phyloP scores from a whole-genome alignment of 2,888 invertebrate species.

The Anthoptus insignis region DNA sequence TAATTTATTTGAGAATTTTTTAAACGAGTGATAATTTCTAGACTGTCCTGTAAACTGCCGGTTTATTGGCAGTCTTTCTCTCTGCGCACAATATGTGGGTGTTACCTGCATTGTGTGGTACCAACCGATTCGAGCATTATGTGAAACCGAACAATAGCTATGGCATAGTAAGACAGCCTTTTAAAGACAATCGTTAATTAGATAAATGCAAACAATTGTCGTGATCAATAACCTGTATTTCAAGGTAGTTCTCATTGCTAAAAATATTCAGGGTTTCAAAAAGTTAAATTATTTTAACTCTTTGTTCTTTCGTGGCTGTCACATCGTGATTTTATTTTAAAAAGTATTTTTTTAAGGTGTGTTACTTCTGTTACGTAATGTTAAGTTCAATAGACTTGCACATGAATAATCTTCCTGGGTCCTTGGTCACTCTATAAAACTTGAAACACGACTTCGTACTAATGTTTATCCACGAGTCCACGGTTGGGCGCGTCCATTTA shows the following conservation, averaged over 20 bases:
- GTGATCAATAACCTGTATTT: conserved; percentile 21
- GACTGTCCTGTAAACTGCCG: conserved; percentile 10
- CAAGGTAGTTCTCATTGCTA: conserved; percentile 25
- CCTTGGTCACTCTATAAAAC: conserved; percentile 3
- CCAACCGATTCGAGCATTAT: conserved; percentile 24
- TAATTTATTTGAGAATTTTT: background rate
- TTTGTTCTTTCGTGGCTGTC: no score
- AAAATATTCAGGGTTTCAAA: background rate
- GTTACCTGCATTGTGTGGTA: conserved; percentile 28
- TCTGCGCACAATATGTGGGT: conserved; percentile 25
- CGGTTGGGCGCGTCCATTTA: conserved; percentile 72
- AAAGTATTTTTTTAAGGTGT: no score
- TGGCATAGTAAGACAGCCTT: conserved; percentile 25
- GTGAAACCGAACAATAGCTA: conserved; percentile 32
- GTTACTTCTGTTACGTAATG: no score
- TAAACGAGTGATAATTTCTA: background rate
- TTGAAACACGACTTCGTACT: conserved; percentile 42
- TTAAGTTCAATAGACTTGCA: background rate
- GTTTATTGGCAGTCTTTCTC: conserved; percentile 5
- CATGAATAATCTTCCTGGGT: conserved; percentile 5
- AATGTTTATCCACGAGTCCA: conserved; percentile 64
- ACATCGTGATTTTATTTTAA: no score
- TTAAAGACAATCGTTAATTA: conserved; percentile 34
- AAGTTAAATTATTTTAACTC: background rate
- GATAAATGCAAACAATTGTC: conserved; percentile 28